phyloP scores from a whole-genome alignment of 1,140 invertebrate species.

The Nixonia krombeini region DNA sequence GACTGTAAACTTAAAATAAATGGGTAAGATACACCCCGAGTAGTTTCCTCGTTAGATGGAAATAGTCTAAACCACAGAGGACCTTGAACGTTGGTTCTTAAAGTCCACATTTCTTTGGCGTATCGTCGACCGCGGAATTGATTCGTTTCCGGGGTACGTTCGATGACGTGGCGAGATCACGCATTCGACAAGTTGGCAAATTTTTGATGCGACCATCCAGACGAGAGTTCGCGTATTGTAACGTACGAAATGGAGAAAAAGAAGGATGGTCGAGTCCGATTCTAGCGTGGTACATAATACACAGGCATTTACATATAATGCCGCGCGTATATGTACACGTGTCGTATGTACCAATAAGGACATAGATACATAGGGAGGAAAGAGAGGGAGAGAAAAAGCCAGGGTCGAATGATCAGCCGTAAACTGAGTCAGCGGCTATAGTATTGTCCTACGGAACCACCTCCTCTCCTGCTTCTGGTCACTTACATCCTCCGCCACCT shows the following conservation, averaged over 20 bases:
- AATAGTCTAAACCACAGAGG: no score
- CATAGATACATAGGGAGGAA: conserved; percentile 9
- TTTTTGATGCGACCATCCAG: no score
- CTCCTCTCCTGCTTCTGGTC: conserved; percentile 16
- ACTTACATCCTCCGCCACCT: conserved; percentile 10
- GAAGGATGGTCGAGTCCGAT: not conserved
- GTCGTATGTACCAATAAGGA: not conserved
- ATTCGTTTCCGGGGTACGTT: no score
- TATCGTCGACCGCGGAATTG: no score
- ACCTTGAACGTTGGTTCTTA: no score
- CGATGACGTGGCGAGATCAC: no score
- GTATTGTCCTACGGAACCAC: conserved; percentile 46
- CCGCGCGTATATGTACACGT: not conserved
- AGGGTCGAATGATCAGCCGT: conserved; percentile 66
- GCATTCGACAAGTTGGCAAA: no score
- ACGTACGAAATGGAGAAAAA: not conserved
- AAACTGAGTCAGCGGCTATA: conserved; percentile 62
- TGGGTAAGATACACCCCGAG: no score
- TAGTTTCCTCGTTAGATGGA: no score
- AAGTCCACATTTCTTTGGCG: no score
- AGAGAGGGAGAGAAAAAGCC: conserved; percentile 23
- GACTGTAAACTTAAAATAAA: no score
- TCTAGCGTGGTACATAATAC: not conserved
- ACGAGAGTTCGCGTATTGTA: not conserved
- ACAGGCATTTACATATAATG: not conserved